Percentiles rank a stretch among this genome's conserved stretches.
These are phyloP conservation scores for Unio pictorum DNA, from an alignment of 2,888 invertebrate species.

Conservation along the genomic window DNA sequence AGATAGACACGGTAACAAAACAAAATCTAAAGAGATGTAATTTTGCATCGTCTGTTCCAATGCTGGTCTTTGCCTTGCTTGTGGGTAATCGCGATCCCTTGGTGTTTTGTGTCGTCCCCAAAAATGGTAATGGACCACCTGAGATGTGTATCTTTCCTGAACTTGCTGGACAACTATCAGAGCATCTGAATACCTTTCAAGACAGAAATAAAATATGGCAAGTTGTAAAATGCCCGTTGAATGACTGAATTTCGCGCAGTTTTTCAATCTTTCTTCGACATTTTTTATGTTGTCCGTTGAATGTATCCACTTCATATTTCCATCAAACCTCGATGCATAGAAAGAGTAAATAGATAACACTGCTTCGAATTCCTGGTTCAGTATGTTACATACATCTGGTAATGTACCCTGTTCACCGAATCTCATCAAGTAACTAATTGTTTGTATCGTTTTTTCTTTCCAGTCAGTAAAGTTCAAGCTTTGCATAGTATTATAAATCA, in stretches of 20 bases:
- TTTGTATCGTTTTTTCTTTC: neutral
- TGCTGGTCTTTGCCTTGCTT: neutral
- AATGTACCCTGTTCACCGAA: too few relatives aligned
- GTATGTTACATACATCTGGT: too few relatives aligned
- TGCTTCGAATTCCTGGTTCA: too few relatives aligned
- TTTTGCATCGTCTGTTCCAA: constrained; percentile 3
- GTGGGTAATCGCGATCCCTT: constrained; percentile 3
- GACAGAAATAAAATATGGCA: constrained; percentile 1
- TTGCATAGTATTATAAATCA: neutral
- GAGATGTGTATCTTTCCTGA: neutral
- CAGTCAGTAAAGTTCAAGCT: neutral
- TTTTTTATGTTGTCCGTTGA: too few relatives aligned
- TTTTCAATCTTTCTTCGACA: too few relatives aligned
- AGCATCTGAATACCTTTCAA: neutral
- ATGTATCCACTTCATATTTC: too few relatives aligned
- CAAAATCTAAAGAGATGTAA: constrained; percentile 5
- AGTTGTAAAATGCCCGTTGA: neutral
- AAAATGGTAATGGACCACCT: constrained; percentile 6
- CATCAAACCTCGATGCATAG: too few relatives aligned
- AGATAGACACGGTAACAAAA: neutral
- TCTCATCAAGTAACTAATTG: neutral
- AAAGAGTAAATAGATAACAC: too few relatives aligned
- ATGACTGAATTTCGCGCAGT: too few relatives aligned
- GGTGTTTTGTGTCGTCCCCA: constrained; percentile 3
- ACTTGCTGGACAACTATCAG: neutral